Evolutionary conservation across 2,113 vertebrate genomes (phyloP), one percentile per base, ranked within the genome.

Genomic region (Hassar affinis): DNA sequence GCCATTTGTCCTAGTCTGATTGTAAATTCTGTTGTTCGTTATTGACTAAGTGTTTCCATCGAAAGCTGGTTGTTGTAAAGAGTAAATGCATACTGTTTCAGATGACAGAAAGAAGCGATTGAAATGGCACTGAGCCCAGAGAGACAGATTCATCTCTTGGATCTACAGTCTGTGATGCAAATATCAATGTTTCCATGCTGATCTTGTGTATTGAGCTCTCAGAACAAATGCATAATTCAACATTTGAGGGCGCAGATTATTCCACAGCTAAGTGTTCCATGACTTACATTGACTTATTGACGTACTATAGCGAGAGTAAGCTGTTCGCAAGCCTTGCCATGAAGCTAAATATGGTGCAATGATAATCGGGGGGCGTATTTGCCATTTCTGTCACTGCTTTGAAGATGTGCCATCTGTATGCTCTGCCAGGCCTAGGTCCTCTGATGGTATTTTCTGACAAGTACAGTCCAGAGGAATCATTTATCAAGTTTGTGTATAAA

Each of bases 11-110:
- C 78, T 69, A 83, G 77, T 77, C 84, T 87, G 85, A 89, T 88
- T 88, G 85, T 89, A 90, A 92, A 91, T 89, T 90, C 88, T 88
- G 86, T 87, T 80, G 82, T 88, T 90, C 81, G 90, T 92, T 90
- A 92, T 88, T 88, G 84, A 79, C 86, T 42, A 66, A 84, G 64
- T 4, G 42, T 77, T 84, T 86, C 62, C 47, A 72, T 81, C 30
- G 52, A 33, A 82, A 20, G 18, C 18, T 38, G 49, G 30, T 56
- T 72, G 38, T 9, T 42, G 47, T 52, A 18, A 49, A 61, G 27
- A 42, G 22, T 79, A 38, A 79, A 72, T 57, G 42, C 45, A 22
- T 47, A 78, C 27, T 56, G 82, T 78, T 77, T 62, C 56, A 52
- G 20, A 84, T 62, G 54, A 61, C 81, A 75, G 30, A 51, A 76